Percentiles rank a stretch among this genome's conserved stretches.
These are phyloP conservation scores for Polyommatus iphigenia DNA, from an alignment of 2,888 invertebrate genomes.

Conservation along the genomic window DNA sequence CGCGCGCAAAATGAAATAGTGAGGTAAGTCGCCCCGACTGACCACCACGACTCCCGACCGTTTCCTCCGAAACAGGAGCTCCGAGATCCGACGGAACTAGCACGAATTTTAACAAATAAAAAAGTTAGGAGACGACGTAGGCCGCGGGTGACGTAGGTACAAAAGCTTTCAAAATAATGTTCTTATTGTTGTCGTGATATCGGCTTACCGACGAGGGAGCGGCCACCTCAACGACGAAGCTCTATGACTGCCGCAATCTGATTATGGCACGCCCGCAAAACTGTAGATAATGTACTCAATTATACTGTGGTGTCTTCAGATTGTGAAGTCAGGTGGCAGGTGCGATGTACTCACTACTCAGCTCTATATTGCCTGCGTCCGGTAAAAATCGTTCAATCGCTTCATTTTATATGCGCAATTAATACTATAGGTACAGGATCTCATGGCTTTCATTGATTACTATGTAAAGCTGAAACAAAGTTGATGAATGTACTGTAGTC, in stretches of 20 bases:
- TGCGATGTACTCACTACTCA: background rate
- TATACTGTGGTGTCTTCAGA: conserved; percentile 31
- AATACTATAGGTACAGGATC: background rate
- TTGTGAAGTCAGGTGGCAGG: conserved; percentile 2
- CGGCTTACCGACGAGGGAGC: conserved; percentile 61
- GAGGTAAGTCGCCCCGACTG: conserved; percentile 57
- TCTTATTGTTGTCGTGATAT: conserved; percentile 33
- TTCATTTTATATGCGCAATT: conserved; percentile 2
- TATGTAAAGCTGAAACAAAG: background rate
- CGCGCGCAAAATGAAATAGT: conserved; percentile 74
- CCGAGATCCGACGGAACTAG: background rate
- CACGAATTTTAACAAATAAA: background rate
- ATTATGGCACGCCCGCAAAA: conserved; percentile 74
- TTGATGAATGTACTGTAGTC: background rate
- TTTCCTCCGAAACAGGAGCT: background rate
- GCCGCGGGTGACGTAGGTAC: background rate
- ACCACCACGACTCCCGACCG: background rate
- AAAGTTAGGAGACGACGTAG: background rate
- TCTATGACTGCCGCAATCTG: conserved; percentile 77
- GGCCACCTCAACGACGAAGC: conserved; percentile 68
- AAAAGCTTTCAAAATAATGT: background rate
- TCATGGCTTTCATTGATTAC: background rate
- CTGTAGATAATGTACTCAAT: conserved; percentile 49
- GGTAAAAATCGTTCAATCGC: background rate
- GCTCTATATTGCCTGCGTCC: background rate